Evolutionary conservation across 2,797 vertebrate genomes (phyloP), one percentile per base, ranked within the genome.

Genomic region (Fistularia tabacaria): DNA sequence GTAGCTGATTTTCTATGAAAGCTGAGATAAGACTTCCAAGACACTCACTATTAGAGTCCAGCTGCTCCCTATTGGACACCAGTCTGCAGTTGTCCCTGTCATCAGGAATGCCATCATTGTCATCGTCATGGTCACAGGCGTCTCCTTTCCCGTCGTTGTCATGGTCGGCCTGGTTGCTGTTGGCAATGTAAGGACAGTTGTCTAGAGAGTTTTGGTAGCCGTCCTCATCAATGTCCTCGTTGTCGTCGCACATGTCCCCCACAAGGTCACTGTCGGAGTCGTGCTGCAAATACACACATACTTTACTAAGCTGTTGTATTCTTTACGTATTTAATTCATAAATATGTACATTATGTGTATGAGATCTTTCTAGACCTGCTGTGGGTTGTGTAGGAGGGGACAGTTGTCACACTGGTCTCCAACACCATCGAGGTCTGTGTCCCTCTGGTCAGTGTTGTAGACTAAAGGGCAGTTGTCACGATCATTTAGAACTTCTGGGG

Each of bases 341-440:
- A 25, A 25, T 25, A 25, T 25, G 25, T 25, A 25, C 25, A 25
- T 25, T 25, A 25, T 25, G 25, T 25, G 5, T 25, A 5, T 25
- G 25, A 25, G 25, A 5, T 25, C 25, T 25, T 25, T 25, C 25
- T 25, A 25, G 25, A 99, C 96, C 94, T 99, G 97, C 71, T 99
- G 95, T 57, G 96, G 95, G 80, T 99, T 99, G 85, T 99, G 95
- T 79, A 94, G 94, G 74, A 99, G 80, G 14, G 97, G 97, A 72
- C 97, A 99, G 87, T 99, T 99, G 82, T 99, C 97, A 81, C 97
- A 99, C 41, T 99, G 97, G 85, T 99, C 97, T 84, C 97, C 97
- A 64, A 99, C 94, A 1, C 96, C 95, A 14, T 99, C 97, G 67
- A 92, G 82, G 60, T 99, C 97, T 3, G 92, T 95, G 61, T 99